Evolutionary conservation across 2,797 vertebrate genomes (phyloP).

Genomic region (Champsocephalus gunnari): DNA sequence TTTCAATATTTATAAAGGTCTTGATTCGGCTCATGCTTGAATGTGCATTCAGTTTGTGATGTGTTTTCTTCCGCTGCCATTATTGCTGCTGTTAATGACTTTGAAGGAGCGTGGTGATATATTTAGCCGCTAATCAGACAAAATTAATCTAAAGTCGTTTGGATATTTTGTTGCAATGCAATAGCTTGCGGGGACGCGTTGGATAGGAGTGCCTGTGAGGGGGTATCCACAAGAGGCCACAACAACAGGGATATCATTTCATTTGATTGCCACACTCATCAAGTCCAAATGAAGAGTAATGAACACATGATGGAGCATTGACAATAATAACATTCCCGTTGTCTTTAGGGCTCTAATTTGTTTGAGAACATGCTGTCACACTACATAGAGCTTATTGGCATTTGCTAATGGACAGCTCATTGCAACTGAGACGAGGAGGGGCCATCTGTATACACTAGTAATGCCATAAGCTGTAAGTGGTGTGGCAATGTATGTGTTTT

Average conservation of each 20-base stretch:
- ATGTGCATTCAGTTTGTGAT: conserved; percentile 36
- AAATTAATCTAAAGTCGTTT: conserved; percentile 81
- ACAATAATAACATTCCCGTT: conserved; percentile 83
- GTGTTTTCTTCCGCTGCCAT: conserved; percentile 51
- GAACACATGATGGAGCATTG: conserved; percentile 79
- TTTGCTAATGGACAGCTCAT: conserved; percentile 80
- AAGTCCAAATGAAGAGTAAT: conserved; percentile 84
- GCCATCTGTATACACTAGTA: conserved; percentile 27
- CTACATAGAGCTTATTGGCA: conserved; percentile 79
- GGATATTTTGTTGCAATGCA: conserved; percentile 72
- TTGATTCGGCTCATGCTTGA: conserved; percentile 43
- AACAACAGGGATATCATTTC: conserved; percentile 76
- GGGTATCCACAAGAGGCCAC: conserved; percentile 73
- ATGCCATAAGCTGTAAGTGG: conserved; percentile 28
- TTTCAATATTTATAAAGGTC: conserved; percentile 70
- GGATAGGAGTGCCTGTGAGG: conserved; percentile 39
- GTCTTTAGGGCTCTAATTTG: conserved; percentile 83
- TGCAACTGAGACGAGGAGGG: conserved; percentile 47
- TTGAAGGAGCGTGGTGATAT: conserved; percentile 73
- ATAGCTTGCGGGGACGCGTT: conserved; percentile 67
- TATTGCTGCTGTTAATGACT: conserved; percentile 75
- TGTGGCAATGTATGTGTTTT: conserved; percentile 26
- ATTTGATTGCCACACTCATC: conserved; percentile 83
- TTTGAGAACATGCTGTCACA: conserved; percentile 80
- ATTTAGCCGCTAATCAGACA: conserved; percentile 80